Evolutionary conservation across 1,140 invertebrate genomes (phyloP).

Genomic region (Zaprionus taronus): DNA sequence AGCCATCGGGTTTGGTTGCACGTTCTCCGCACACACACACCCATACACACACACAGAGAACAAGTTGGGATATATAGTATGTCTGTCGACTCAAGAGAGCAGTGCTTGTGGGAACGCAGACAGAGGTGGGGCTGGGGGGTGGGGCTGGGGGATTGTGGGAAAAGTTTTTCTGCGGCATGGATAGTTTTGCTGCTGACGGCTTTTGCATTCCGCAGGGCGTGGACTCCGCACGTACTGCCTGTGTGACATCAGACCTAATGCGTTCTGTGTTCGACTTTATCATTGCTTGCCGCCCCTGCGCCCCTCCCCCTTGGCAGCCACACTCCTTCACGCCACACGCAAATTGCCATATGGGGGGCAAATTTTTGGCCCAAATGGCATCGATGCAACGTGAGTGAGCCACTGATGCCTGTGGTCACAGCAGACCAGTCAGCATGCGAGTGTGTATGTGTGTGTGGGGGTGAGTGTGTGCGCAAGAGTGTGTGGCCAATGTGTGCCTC

Average conservation of each 20-base stretch:
- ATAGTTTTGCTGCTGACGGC: constrained; percentile 64
- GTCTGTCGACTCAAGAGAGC: background rate
- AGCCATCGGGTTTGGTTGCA: constrained; percentile 8
- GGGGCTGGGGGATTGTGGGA: constrained; percentile 5
- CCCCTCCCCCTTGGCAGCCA: background rate
- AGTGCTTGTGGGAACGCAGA: constrained; percentile 17
- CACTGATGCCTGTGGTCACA: constrained; percentile 49
- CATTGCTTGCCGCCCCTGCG: constrained; percentile 11
- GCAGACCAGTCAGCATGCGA: background rate
- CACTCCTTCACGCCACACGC: background rate
- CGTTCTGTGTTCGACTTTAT: constrained; percentile 65
- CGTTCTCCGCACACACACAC: constrained; percentile 11
- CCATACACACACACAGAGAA: background rate
- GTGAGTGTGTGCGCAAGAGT: background rate
- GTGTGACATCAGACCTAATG: constrained; percentile 52
- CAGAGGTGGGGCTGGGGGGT: background rate
- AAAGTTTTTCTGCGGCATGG: constrained; percentile 68
- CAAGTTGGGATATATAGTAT: constrained; percentile 22
- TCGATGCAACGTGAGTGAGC: constrained; percentile 36
- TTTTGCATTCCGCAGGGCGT: constrained; percentile 48
- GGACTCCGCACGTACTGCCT: constrained; percentile 57
- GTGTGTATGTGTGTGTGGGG: background rate
- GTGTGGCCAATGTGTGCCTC: constrained; percentile 45
- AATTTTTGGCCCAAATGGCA: constrained; percentile 36
- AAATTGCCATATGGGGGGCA: constrained; percentile 32